These are phyloP conservation scores for Drosophila helvetica DNA, from an alignment of 2,888 invertebrate species.

Conservation along the genomic window DNA sequence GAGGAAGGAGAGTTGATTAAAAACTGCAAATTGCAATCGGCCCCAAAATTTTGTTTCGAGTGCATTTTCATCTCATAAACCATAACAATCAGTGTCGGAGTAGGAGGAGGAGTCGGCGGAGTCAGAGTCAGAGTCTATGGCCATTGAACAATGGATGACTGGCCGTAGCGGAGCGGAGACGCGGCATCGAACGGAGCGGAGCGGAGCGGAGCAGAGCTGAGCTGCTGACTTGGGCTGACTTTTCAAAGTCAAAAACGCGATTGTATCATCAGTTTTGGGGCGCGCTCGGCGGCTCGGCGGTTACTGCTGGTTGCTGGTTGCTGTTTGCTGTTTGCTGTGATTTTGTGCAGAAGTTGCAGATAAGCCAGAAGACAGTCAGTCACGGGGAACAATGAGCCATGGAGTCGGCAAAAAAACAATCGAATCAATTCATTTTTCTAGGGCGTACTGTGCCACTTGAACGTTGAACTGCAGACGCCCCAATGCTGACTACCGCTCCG, in stretches of 20 bases:
- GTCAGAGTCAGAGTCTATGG: conserved; percentile 12
- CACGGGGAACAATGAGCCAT: conserved; percentile 53
- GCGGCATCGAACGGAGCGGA: neutral
- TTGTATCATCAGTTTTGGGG: conserved; percentile 75
- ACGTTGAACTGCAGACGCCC: conserved; percentile 83
- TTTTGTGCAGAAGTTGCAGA: conserved; percentile 63
- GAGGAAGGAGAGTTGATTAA: conserved; percentile 37
- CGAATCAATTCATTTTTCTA: conserved; percentile 81
- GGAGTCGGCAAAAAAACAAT: conserved; percentile 68
- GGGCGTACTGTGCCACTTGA: conserved; percentile 83
- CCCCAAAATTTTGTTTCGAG: conserved; percentile 64
- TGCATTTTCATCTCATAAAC: conserved; percentile 67
- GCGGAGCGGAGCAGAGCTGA: too few relatives aligned
- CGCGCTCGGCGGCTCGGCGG: conserved; percentile 40
- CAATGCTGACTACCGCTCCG: conserved; percentile 78
- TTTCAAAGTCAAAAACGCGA: conserved; percentile 81
- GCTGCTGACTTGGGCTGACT: conserved; percentile 56
- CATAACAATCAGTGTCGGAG: conserved; percentile 62
- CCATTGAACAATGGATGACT: conserved; percentile 69
- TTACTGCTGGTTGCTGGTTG: neutral
- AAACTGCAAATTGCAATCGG: conserved; percentile 43
- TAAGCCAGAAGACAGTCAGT: conserved; percentile 49
- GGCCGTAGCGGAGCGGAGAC: conserved; percentile 27
- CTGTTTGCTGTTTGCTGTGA: conserved; percentile 36
- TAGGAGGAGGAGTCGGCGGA: conserved; percentile 10